These are phyloP conservation scores for Habropoda laboriosa DNA, from an alignment of 1,140 invertebrate genomes.

Conservation along the genomic window DNA sequence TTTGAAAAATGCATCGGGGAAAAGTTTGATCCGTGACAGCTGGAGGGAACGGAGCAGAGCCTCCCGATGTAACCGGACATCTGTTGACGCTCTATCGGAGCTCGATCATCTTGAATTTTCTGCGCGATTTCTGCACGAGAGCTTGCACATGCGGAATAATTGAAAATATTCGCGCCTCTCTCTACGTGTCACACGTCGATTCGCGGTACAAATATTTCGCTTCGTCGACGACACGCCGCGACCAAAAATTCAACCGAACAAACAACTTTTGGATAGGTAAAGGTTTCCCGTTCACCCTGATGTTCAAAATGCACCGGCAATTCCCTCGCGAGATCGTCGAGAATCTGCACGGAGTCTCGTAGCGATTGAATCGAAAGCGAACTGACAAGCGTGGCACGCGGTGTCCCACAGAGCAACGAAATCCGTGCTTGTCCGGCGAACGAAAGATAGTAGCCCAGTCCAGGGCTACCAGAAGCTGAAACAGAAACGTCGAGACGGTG, in stretches of 20 bases:
- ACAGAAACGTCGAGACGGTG: constrained; percentile 22
- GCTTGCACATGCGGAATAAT: background rate
- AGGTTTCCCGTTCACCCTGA: too few species aligned
- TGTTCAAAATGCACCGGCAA: too few species aligned
- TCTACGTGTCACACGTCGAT: too few species aligned
- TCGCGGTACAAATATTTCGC: too few species aligned
- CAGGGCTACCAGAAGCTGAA: constrained; percentile 2
- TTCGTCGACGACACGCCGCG: too few species aligned
- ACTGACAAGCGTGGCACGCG: background rate
- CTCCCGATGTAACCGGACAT: constrained; percentile 1
- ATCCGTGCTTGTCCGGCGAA: background rate
- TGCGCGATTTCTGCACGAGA: background rate
- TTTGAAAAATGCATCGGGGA: constrained; percentile 19
- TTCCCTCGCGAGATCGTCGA: too few species aligned
- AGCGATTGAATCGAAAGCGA: background rate
- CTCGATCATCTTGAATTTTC: background rate
- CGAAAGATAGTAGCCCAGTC: too few species aligned
- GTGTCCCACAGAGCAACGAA: background rate
- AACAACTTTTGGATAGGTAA: too few species aligned
- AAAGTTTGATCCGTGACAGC: background rate
- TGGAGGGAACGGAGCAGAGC: too few species aligned
- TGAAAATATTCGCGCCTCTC: background rate
- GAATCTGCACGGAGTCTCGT: too few species aligned
- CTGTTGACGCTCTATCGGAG: background rate
- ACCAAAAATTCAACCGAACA: too few species aligned